Conservation (phyloP, 2,888 invertebrate genomes). For the Pristionchus fissidentatus region DNA sequence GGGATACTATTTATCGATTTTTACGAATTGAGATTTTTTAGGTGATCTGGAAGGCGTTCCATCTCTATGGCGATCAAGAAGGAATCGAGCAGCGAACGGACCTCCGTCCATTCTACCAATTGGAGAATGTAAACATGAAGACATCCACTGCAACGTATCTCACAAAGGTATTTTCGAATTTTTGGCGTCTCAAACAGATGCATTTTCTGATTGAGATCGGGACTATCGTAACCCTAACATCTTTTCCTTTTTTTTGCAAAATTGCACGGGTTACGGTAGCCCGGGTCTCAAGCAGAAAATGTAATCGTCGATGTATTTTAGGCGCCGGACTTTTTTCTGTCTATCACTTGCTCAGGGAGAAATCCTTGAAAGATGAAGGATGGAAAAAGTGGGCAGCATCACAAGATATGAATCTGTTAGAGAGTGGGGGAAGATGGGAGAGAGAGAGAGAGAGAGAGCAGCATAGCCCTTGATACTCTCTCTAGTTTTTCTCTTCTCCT, state of each 20-base stretch:
- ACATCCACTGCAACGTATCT: constrained; percentile 71
- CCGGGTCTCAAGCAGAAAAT: too few relatives aligned
- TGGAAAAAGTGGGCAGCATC: too few relatives aligned
- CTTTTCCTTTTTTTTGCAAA: neutral
- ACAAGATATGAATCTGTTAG: too few relatives aligned
- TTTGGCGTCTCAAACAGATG: neutral
- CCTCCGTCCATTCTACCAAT: constrained; percentile 72
- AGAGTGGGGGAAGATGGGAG: too few relatives aligned
- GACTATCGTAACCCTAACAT: neutral
- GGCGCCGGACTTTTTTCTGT: too few relatives aligned
- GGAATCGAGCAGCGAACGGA: constrained; percentile 63
- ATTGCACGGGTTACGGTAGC: neutral
- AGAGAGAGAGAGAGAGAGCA: neutral
- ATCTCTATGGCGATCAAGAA: constrained; percentile 66
- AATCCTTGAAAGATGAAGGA: neutral
- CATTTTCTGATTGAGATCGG: neutral
- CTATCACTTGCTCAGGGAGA: too few relatives aligned
- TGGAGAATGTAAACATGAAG: constrained; percentile 64
- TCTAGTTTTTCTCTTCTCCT: neutral
- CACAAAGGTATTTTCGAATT: constrained; percentile 62
- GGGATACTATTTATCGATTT: too few relatives aligned
- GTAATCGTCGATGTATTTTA: too few relatives aligned
- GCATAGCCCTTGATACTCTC: neutral
- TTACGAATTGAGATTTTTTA: constrained; percentile 52
- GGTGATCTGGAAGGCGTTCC: constrained; percentile 70